phyloP scores from a whole-genome alignment of 1,140 invertebrate species.

The Cyclina sinensis region DNA sequence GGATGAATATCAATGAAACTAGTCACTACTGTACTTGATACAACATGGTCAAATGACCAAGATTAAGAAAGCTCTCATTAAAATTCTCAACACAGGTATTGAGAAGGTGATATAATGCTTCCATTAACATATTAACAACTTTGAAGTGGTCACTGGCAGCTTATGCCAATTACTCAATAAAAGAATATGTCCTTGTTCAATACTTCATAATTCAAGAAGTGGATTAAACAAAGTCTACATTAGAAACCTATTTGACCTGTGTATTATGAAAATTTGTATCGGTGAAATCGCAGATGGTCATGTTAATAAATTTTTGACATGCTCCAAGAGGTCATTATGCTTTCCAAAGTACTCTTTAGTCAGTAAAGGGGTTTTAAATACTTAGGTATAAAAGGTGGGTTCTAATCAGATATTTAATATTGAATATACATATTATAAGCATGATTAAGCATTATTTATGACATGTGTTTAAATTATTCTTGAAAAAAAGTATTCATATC shows the following conservation, averaged over 20 bases:
- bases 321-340: background rate
- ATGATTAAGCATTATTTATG: constrained; percentile 10
- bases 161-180: background rate
- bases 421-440: background rate
- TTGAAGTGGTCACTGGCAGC: background rate
- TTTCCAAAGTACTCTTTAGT: background rate
- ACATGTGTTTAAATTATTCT: background rate
- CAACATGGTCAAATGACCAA: too few species aligned
- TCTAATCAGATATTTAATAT: background rate
- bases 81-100: background rate
- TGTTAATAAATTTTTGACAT: background rate
- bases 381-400: background rate
- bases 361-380: background rate
- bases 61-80: too few species aligned
- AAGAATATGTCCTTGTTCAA: background rate
- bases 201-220: constrained; percentile 5
- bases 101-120: background rate
- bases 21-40: background rate
- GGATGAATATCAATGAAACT: background rate
- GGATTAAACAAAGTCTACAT: constrained; percentile 1
- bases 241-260: background rate
- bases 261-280: background rate
- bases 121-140: background rate
- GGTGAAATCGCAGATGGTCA: background rate
- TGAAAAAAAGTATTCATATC: background rate